Evolutionary conservation across 2,113 vertebrate genomes (phyloP).

Genomic region (Rallus limicola): DNA sequence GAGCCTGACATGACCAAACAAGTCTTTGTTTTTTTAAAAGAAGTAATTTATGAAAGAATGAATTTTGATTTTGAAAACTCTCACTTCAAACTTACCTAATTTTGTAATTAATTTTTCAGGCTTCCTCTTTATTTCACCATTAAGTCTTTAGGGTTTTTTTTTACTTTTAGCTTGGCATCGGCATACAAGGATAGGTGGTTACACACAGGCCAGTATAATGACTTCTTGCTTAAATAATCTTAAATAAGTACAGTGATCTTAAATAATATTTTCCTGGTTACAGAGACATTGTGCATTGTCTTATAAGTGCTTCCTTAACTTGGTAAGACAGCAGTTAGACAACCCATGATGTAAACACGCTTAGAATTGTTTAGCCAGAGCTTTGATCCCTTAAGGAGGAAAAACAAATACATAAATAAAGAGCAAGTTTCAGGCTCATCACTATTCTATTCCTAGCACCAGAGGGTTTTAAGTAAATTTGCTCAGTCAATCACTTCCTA

Average conservation of each 20-base stretch:
- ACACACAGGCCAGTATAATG: background rate
- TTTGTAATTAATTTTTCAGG: background rate
- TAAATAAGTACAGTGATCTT: background rate
- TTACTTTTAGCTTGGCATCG: background rate
- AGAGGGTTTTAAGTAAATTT: background rate
- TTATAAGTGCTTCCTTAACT: background rate
- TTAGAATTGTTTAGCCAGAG: background rate
- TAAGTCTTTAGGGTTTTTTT: background rate
- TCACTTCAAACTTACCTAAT: background rate
- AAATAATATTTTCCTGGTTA: background rate
- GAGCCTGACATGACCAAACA: background rate
- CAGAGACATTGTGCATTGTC: background rate
- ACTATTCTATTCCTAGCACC: background rate
- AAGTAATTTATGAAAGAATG: background rate
- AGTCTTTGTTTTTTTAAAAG: background rate
- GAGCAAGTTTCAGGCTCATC: background rate
- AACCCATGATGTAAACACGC: fast-evolving
- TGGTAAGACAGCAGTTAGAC: background rate
- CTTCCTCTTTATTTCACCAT: background rate
- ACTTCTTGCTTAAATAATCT: background rate
- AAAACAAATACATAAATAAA: background rate
- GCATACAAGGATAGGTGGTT: background rate
- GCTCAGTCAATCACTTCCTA: background rate
- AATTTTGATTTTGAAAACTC: background rate
- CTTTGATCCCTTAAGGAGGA: background rate